Base-by-base conservation (phyloP, 2,797 vertebrate species). In the Champsocephalus esox region DNA sequence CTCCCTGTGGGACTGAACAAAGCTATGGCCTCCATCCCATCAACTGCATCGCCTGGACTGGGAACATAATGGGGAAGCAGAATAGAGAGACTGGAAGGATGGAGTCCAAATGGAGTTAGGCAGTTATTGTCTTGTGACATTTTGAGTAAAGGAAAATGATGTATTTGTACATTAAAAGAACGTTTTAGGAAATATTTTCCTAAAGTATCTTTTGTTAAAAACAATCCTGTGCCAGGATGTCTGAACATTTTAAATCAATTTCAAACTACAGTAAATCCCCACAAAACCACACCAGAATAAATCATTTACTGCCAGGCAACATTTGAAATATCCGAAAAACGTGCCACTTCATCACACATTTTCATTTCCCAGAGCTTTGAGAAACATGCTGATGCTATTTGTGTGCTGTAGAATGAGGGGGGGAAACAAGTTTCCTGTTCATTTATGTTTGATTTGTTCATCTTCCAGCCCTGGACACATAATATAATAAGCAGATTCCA, bases 401-500 rank as follows among this genome's bases (percentile, higher is more conserved):
- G 72, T 80, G 66, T 73, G 49, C 48, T 17, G 50, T 43, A 61
- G 65, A 56, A 65, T 58, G 67, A 24, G 50, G 50, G 34, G 8
- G 1, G 17, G 21, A 59, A 5, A 51, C 9, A 49, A 52, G 54
- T 72, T 63, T 66, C 13, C 48, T 70, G 58, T 75, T 77, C 56
- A 55, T 63, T 75, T 66, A 16, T 75, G 62, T 70, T 28, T 71
- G 73, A 79, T 80, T 75, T 75, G 73, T 77, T 87, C 66, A 16
- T 88, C 59, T 77, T 77, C 59, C 71, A 81, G 77, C 69, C 63
- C 71, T 77, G 63, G 73, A 51, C 14, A 34, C 76, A 50, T 70
- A 70, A 43, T 68, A 66, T 84, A 89, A 87, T 83, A 70, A 86
- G 82, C 73, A 73, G 69, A 87, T 84, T 90, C 82, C 77, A 81